Evolutionary conservation across 1,140 invertebrate genomes (phyloP).

Genomic region (Drosophila leontia): DNA sequence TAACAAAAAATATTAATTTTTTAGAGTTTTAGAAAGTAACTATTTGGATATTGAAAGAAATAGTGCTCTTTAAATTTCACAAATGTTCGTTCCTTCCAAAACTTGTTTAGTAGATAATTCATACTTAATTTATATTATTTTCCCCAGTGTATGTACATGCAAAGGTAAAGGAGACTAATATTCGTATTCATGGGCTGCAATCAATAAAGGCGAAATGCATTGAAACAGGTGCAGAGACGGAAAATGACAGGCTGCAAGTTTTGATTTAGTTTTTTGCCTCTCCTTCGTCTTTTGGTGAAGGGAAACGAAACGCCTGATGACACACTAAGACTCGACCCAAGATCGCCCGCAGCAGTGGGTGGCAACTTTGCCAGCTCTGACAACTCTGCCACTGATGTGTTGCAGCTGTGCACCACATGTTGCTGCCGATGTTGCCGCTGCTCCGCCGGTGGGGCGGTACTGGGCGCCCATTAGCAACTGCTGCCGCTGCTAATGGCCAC

Average conservation of each 20-base stretch:
- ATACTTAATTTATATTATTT: not conserved
- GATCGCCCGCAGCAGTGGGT: slow-evolving; percentile 71
- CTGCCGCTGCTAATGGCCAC: slow-evolving; percentile 46
- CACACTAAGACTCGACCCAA: slow-evolving; percentile 57
- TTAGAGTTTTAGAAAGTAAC: not conserved
- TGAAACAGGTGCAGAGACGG: slow-evolving; percentile 72
- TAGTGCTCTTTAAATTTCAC: accelerated
- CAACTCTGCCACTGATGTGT: slow-evolving; percentile 72
- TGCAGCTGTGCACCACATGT: slow-evolving; percentile 82
- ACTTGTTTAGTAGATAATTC: not conserved
- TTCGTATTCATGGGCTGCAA: slow-evolving; percentile 55
- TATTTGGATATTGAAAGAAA: not conserved
- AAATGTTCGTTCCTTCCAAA: no score
- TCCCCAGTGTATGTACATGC: not conserved
- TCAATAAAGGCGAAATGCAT: slow-evolving; percentile 77
- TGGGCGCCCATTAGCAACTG: slow-evolving; percentile 71
- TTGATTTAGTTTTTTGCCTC: slow-evolving; percentile 7
- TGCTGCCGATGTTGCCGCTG: slow-evolving; percentile 42
- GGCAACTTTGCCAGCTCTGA: slow-evolving; percentile 65
- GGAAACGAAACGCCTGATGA: slow-evolving; percentile 68
- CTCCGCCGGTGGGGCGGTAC: slow-evolving; percentile 53
- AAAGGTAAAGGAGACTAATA: slow-evolving; percentile 32
- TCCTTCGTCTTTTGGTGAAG: slow-evolving; percentile 19
- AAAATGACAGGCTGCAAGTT: slow-evolving; percentile 63
- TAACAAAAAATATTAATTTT: not conserved